These are phyloP conservation scores for Pundamilia nyererei DNA, from an alignment of 2,113 vertebrate genomes.

Conservation along the genomic window DNA sequence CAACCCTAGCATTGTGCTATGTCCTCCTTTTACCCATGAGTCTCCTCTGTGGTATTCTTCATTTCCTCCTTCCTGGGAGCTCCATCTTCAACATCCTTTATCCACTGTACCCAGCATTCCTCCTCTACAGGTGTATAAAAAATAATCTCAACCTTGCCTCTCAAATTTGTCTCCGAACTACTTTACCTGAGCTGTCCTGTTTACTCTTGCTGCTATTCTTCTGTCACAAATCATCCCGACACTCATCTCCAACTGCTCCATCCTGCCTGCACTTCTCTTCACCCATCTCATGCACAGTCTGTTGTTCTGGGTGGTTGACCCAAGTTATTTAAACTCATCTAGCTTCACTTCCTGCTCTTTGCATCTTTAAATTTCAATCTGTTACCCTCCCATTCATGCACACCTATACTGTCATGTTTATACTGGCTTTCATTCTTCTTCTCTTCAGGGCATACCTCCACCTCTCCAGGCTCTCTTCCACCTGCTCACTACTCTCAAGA, in stretches of 20 bases:
- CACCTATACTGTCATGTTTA: not conserved
- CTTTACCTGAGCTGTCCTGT: not conserved
- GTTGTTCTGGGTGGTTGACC: not conserved
- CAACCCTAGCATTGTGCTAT: not conserved
- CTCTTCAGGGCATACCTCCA: not conserved
- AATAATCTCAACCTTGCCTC: not conserved
- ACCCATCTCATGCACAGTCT: not conserved
- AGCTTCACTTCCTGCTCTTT: not conserved
- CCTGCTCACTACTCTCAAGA: not conserved
- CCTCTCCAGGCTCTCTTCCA: not conserved
- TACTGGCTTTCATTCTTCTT: not conserved
- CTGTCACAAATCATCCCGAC: not conserved
- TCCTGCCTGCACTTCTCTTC: not conserved
- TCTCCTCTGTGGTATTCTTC: not conserved
- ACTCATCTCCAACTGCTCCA: not conserved
- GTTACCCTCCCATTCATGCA: not conserved
- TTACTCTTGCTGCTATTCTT: not conserved
- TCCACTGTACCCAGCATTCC: not conserved
- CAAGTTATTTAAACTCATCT: not conserved
- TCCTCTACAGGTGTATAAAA: not conserved
- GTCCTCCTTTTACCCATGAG: not conserved
- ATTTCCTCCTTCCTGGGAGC: not conserved
- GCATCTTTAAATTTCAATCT: not conserved
- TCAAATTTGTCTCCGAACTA: not conserved
- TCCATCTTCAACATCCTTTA: not conserved